These are phyloP conservation scores for Uropetala carovei DNA, from an alignment of 2,888 invertebrate species.

Conservation along the genomic window DNA sequence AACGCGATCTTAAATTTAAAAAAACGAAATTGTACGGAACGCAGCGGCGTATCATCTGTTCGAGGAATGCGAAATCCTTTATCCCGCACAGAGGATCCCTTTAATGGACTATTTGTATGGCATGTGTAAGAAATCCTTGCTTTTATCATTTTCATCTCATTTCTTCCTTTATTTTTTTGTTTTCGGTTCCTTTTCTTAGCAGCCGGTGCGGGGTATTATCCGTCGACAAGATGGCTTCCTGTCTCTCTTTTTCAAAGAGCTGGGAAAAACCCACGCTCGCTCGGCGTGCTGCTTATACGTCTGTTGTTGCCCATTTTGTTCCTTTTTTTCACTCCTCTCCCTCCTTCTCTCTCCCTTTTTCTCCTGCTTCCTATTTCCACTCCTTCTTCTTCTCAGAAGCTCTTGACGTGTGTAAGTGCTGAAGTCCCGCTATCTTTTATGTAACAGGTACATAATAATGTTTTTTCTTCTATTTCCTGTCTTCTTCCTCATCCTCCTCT, in stretches of 20 bases:
- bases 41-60: too few relatives aligned
- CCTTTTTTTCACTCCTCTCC: background rate
- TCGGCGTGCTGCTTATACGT: background rate
- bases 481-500: background rate
- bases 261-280: background rate
- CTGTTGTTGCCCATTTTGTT: background rate
- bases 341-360: background rate
- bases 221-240: background rate
- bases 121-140: too few relatives aligned
- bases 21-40: too few relatives aligned
- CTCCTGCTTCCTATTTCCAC: background rate
- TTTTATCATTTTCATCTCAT: too few relatives aligned
- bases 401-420: background rate
- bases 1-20: too few relatives aligned
- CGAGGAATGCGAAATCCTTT: too few relatives aligned
- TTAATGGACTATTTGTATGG: too few relatives aligned
- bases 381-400: background rate
- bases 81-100: too few relatives aligned
- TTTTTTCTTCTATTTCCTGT: background rate
- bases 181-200: too few relatives aligned
- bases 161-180: too few relatives aligned
- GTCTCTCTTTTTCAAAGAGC: background rate
- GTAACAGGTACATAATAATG: constrained; percentile 26
- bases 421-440: constrained; percentile 18
- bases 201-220: background rate